Evolutionary conservation across 2,888 invertebrate genomes (phyloP).

Genomic region (Diogma glabrata): DNA sequence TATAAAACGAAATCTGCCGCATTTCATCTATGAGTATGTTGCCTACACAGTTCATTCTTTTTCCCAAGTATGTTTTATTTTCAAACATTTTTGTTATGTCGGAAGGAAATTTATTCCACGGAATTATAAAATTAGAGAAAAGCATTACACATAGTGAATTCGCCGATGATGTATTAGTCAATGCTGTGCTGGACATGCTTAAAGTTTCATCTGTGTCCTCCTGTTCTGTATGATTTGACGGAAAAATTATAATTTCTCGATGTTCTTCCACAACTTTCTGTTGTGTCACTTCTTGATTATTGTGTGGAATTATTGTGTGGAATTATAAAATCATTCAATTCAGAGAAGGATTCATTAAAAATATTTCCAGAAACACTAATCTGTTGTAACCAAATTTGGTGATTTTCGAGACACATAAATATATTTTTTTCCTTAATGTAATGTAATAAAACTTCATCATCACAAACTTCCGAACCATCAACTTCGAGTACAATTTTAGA

Average conservation of each 20-base stretch:
- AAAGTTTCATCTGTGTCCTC: not conserved
- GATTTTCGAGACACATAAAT: too few species aligned
- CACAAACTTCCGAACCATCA: not conserved
- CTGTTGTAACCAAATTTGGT: not conserved
- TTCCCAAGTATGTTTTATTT: not conserved
- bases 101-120: not conserved
- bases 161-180: not conserved
- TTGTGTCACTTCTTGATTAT: too few species aligned
- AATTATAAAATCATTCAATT: too few species aligned
- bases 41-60: not conserved
- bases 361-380: not conserved
- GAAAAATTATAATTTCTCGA: not conserved
- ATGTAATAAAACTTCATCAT: not conserved
- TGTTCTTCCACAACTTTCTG: not conserved
- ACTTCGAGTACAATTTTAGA: not conserved
- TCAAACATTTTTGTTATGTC: not conserved
- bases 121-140: not conserved
- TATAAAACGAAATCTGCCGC: too few species aligned
- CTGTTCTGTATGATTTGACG: not conserved
- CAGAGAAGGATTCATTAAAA: not conserved
- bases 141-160: not conserved
- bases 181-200: not conserved
- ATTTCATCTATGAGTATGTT: too few species aligned
- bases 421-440: not conserved
- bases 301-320: too few species aligned